Evolutionary conservation across 2,888 invertebrate genomes (phyloP), one percentile per base, ranked within the genome.

Genomic region (Tipula lateralis): DNA sequence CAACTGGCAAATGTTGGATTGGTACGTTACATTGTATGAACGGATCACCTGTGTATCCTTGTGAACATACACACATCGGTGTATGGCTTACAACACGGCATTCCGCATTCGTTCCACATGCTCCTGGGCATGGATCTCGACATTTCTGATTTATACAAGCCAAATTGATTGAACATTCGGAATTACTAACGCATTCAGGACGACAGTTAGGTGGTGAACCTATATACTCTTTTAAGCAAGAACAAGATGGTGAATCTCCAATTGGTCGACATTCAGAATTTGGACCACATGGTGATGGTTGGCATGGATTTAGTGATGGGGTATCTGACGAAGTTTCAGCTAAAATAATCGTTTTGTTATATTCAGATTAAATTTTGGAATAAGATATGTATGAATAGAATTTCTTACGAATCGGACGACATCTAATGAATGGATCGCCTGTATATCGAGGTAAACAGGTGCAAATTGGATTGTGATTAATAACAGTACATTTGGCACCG

Each of bases 391-490:
- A 7, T 83, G 84, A 83, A n/a, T 30, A 32, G 19, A 32, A 4
- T 29, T 24, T 84, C 88, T 87, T 89, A 90, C 94, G 92, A 89
- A 88, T 91, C 85, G 90, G 89, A 85, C 90, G 89, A 88, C 96
- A 96, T 88, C 93, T 92, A 30, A 93, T 90, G 88, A 96, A 96
- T 1, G 96, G 95, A 92, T 95, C 94, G 83, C 96, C 96, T 6
- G 93, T 93, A 87, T 92, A 93, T 84, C 92, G 91, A 29, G 91
- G 87, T 32, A 93, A 93, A 87, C 96, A 96, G 84, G 93, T 93
- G 88, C 96, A 96, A 88, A 95, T 94, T 3, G 96, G 96, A 89
- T 94, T 95, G 87, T 96, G 95, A 88, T 94, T 95, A 84, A 95
- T 93, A 32, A 96, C 94, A 90, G 94, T 93, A 88, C 96, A 96